Evolutionary conservation across 2,888 invertebrate species (phyloP), one percentile per base, ranked within the genome.

Genomic region (Diarsia rubi): DNA sequence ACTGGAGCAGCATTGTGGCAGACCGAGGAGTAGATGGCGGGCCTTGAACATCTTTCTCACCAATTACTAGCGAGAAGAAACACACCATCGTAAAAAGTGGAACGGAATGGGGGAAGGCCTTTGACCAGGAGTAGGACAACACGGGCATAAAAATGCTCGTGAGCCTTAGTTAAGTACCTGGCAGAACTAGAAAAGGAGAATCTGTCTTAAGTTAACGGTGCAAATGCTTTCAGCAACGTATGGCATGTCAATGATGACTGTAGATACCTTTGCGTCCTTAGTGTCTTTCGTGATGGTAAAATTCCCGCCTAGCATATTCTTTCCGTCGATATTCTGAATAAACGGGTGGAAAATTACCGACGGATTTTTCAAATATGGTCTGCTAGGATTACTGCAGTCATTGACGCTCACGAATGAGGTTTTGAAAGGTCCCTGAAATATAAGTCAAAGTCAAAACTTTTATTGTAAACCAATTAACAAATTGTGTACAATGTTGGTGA

Each of bases 351-450:
- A 79, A 0, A 62, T 0, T 0, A 79, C 57, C 1, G 73, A 31
- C 0, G 59, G 59, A 14, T 47, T 69, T 59, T 69, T 82, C 19
- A 37, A 1, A 11, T 49, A 82, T 2, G 59, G 65, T 11, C 2
- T 82, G 1, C n/a, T 2, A 47, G 44, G 42, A 12, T 37, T 54
- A 3, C 0, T 37, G 31, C 83, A 81, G 24, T 65, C 31, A 9
- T 14, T 49, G 0, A n/a, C 19, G 47, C 44, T 62, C 1, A 42
- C 12, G 0, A 83, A 24, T 3, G 59, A 37, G 14, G 37, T 47
- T 57, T 54, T 79, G 24, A 62, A 81, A 31, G 77, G 42, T 1
- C 79, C 79, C 82, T 80, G 70, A 54, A 81, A 76, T 2, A 45
- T 52, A 8, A 37, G 6, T 37, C 6, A 37, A 37, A 37, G 1